Percentiles rank a stretch among this genome's conserved stretches.
These are phyloP conservation scores for Stenchaetothrips biformis DNA, from an alignment of 2,888 invertebrate genomes.

Conservation along the genomic window DNA sequence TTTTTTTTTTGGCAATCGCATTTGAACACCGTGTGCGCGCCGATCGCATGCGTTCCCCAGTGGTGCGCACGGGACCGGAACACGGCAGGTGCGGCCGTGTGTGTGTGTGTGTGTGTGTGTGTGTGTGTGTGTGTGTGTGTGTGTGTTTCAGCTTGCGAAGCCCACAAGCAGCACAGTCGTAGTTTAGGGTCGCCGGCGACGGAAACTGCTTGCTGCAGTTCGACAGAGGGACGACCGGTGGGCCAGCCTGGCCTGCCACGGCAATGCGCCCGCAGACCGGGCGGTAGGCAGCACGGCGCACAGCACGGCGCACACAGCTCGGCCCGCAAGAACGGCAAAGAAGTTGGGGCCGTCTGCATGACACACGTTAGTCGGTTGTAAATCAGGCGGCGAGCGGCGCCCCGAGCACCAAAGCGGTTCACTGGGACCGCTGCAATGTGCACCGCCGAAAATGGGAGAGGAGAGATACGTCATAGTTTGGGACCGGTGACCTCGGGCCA, in stretches of 20 bases:
- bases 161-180: not conserved
- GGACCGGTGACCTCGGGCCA: not conserved
- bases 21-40: no score
- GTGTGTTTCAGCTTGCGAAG: not conserved
- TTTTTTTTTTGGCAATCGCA: no score
- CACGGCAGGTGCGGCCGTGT: not conserved
- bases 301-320: not conserved
- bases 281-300: not conserved
- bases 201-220: not conserved
- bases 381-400: no score
- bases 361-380: no score
- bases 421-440: no score
- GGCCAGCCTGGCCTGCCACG: not conserved
- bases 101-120: not conserved
- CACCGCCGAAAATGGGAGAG: no score
- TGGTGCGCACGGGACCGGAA: no score
- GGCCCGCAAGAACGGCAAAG: not conserved
- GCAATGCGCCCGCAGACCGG: not conserved
- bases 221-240: not conserved
- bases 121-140: not conserved
- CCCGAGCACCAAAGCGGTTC: no score
- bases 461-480: no score
- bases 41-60: no score
- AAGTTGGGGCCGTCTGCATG: no score
- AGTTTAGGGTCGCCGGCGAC: not conserved